phyloP scores from a whole-genome alignment of 2,113 vertebrate genomes.

The Xenopus laevis region DNA sequence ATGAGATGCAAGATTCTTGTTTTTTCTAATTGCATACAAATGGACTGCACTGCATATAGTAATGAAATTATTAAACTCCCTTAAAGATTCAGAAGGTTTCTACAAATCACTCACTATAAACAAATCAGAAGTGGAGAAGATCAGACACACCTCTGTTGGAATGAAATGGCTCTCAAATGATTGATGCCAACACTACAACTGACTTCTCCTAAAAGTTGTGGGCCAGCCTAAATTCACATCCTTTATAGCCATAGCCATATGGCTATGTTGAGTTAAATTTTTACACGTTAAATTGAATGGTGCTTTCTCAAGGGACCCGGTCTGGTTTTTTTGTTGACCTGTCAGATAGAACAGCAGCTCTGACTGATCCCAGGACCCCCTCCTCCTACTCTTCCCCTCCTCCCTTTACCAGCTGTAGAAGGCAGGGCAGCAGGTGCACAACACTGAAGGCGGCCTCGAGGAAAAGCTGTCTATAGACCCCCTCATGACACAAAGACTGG shows the following conservation, averaged over 20 bases:
- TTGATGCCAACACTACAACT: constrained; percentile 26
- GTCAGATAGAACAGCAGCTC: constrained; percentile 45
- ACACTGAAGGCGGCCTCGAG: constrained; percentile 40
- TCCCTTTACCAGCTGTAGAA: constrained; percentile 39
- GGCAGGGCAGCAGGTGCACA: constrained; percentile 44
- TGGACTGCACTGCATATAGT: too few species aligned
- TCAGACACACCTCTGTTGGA: constrained; percentile 10
- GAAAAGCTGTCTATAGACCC: constrained; percentile 43
- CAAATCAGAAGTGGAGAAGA: neutral
- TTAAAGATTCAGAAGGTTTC: neutral
- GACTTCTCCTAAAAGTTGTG: constrained; percentile 33
- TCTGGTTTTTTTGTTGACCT: constrained; percentile 46
- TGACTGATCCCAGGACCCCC: constrained; percentile 45
- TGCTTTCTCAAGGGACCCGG: constrained; percentile 41
- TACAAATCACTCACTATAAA: neutral
- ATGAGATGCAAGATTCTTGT: too few species aligned
- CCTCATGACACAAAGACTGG: constrained; percentile 42
- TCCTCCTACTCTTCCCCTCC: constrained; percentile 27
- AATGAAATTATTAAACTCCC: too few species aligned
- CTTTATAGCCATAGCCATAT: constrained; percentile 37
- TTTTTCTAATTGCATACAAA: too few species aligned
- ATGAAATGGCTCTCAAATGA: neutral
- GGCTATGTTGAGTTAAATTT: constrained; percentile 43
- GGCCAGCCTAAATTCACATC: constrained; percentile 30
- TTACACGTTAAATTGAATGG: constrained; percentile 43